Conservation (phyloP, 1,140 invertebrate species). For the Dendroctonus valens region DNA sequence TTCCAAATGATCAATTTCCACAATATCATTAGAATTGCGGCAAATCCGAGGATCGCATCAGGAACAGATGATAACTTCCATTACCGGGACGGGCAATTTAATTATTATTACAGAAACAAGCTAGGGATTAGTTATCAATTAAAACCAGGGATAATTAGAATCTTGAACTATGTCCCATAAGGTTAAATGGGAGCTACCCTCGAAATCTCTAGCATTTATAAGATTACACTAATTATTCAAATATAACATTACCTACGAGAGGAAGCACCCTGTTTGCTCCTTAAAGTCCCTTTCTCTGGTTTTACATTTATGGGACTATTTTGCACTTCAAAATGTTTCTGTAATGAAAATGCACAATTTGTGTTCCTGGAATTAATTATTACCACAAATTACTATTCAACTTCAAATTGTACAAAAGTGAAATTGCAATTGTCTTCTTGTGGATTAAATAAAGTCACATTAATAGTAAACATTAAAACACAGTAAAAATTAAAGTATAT, state of each 20-base stretch:
- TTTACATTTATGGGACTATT: background rate
- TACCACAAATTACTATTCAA: no score
- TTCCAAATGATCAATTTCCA: no score
- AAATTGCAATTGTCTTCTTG: no score
- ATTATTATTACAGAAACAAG: constrained; percentile 6
- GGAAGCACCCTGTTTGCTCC: background rate
- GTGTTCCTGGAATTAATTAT: no score
- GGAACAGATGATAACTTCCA: background rate
- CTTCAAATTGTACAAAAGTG: no score
- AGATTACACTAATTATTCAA: constrained; percentile 15
- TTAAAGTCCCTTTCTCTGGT: background rate
- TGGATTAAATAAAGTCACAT: no score
- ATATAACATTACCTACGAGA: constrained; percentile 12
- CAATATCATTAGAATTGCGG: no score
- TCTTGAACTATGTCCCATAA: constrained; percentile 15
- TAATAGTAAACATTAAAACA: no score
- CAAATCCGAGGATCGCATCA: background rate
- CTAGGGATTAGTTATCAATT: constrained; percentile 19
- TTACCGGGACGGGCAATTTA: background rate
- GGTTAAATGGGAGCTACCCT: constrained; percentile 7
- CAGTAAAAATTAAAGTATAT: no score
- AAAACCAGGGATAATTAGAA: constrained; percentile 13
- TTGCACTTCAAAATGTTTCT: background rate
- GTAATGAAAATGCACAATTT: no score
- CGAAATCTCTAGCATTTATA: constrained; percentile 8